phyloP scores from a whole-genome alignment of 2,797 vertebrate genomes.

The Gymnodraco acuticeps region DNA sequence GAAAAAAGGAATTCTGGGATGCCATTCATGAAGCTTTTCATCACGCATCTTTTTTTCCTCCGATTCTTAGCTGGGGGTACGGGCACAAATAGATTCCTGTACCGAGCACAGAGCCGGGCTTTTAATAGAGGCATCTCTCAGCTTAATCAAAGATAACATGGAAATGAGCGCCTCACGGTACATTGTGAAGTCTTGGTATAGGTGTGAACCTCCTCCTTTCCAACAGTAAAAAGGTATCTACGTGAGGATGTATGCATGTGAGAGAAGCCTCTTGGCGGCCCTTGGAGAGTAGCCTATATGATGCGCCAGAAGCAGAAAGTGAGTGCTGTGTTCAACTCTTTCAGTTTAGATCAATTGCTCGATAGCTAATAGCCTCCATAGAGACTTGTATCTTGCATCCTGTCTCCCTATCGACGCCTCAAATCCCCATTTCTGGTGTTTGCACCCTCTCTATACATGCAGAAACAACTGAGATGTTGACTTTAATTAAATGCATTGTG shows the following conservation, averaged over 20 bases:
- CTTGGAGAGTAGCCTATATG: conserved; percentile 36
- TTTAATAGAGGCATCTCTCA: conserved; percentile 56
- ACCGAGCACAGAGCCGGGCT: conserved; percentile 38
- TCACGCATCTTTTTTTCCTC: conserved; percentile 41
- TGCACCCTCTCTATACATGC: conserved; percentile 4
- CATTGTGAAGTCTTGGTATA: conserved; percentile 15
- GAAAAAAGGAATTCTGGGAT: conserved; percentile 45
- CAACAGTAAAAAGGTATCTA: conserved; percentile 12
- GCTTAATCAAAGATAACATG: conserved; percentile 61
- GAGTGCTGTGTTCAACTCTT: conserved; percentile 46
- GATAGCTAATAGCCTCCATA: conserved; percentile 60
- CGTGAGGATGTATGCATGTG: conserved; percentile 26
- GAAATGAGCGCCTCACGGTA: conserved; percentile 28
- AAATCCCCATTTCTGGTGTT: conserved; percentile 35
- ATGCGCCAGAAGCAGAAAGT: conserved; percentile 48
- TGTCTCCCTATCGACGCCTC: conserved; percentile 26
- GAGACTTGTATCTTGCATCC: conserved; percentile 58
- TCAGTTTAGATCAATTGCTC: conserved; percentile 66
- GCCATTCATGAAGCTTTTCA: conserved; percentile 60
- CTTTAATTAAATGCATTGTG: no score
- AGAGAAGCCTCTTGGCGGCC: conserved; percentile 33
- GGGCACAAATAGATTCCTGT: conserved; percentile 58
- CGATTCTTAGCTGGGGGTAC: conserved; percentile 45
- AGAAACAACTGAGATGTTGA: no score
- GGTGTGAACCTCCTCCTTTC: conserved; percentile 34